phyloP scores from a whole-genome alignment of 2,797 vertebrate species.

The Bucorvus abyssinicus region DNA sequence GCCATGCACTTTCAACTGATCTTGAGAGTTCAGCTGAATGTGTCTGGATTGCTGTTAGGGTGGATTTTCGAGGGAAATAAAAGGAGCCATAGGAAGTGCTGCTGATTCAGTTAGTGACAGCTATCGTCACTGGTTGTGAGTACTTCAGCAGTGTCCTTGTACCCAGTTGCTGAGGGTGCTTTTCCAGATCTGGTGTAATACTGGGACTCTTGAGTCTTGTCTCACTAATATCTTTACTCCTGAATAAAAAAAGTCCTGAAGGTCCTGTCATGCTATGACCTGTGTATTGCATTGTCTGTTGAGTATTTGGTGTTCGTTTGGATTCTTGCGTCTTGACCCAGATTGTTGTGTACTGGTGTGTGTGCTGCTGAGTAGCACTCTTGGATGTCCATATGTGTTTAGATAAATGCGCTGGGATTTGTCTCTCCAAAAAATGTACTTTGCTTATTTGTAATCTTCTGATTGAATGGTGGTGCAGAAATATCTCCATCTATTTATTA shows the following conservation, averaged over 20 bases:
- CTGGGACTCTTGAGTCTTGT: not conserved
- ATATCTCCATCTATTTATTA: not conserved
- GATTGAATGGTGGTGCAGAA: not conserved
- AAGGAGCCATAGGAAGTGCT: not conserved
- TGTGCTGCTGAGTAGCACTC: not conserved
- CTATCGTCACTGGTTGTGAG: not conserved
- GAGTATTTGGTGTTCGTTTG: not conserved
- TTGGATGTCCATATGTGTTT: not conserved
- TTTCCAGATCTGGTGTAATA: not conserved
- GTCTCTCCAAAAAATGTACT: not conserved
- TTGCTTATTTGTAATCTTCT: not conserved
- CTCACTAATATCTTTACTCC: not conserved
- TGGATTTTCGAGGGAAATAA: not conserved
- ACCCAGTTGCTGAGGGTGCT: not conserved
- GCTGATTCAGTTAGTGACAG: not conserved
- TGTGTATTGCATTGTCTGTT: not conserved
- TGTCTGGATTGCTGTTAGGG: not conserved
- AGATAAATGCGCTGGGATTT: not conserved
- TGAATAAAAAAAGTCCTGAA: not conserved
- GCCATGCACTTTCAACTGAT: not conserved
- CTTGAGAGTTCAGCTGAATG: not conserved
- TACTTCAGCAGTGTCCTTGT: not conserved
- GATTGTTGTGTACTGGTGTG: not conserved
- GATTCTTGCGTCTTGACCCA: not conserved
- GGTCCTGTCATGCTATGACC: not conserved